phyloP scores from a whole-genome alignment of 1,140 invertebrate species.

The Drosophila tristis region DNA sequence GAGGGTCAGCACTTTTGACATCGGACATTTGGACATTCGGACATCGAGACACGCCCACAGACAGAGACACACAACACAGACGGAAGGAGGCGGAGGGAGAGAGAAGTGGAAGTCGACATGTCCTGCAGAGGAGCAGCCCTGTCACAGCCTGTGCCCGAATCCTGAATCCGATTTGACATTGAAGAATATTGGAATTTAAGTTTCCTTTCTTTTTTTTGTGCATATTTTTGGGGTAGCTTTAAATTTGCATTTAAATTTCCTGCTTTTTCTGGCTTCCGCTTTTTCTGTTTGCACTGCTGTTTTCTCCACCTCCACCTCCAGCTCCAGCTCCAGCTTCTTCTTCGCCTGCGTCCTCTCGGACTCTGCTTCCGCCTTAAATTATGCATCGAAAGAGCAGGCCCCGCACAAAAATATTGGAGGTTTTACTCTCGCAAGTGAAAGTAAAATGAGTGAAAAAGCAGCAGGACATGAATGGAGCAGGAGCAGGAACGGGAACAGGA shows the following conservation, averaged over 20 bases:
- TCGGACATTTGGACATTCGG: no score
- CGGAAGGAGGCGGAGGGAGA: not conserved
- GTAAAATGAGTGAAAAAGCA: slow-evolving; percentile 49
- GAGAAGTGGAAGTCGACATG: no score
- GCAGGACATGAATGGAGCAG: slow-evolving; percentile 10
- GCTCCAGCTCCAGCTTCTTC: not conserved
- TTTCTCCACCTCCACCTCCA: no score
- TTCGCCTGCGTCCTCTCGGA: not conserved
- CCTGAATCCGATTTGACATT: slow-evolving; percentile 17
- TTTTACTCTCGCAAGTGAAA: slow-evolving; percentile 50
- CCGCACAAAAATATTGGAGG: slow-evolving; percentile 18
- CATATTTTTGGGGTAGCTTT: slow-evolving; percentile 28
- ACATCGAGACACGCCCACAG: slow-evolving; percentile 43
- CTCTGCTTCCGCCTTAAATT: slow-evolving; percentile 55
- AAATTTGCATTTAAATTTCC: slow-evolving; percentile 66
- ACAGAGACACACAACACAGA: not conserved
- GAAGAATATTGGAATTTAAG: slow-evolving; percentile 31
- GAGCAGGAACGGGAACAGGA: not conserved
- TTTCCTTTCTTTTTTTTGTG: slow-evolving; percentile 1
- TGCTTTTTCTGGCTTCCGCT: slow-evolving; percentile 9
- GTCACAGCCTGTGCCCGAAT: no score
- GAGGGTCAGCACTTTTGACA: slow-evolving; percentile 59
- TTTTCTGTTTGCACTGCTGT: slow-evolving; percentile 1
- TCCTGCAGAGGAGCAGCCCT: no score
- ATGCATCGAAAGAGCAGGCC: slow-evolving; percentile 61